Evolutionary conservation across 2,797 vertebrate species (phyloP).

Genomic region (Cichlasoma orientale): DNA sequence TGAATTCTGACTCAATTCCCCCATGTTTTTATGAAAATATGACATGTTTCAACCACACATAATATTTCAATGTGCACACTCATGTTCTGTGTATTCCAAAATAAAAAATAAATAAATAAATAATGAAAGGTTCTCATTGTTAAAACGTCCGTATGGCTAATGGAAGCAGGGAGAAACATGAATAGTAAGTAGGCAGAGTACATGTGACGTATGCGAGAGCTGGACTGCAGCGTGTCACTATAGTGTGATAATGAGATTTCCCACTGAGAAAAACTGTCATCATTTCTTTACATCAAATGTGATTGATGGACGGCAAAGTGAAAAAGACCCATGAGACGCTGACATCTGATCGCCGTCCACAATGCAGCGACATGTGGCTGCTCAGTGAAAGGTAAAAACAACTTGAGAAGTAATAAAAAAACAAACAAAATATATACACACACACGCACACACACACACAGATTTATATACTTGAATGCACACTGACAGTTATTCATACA

Average conservation of each 20-base stretch:
- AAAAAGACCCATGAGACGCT: not conserved
- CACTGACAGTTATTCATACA: not conserved
- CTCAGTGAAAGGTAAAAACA: not conserved
- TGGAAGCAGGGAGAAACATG: not conserved
- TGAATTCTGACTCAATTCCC: too few species aligned
- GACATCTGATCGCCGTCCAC: not conserved
- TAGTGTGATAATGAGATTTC: not conserved
- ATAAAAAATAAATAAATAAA: not conserved
- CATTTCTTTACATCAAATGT: not conserved
- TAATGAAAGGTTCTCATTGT: not conserved
- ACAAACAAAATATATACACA: too few species aligned
- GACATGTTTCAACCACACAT: not conserved
- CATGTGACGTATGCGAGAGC: not conserved
- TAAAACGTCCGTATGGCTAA: not conserved
- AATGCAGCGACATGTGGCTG: not conserved
- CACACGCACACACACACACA: rapidly evolving
- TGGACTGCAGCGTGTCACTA: not conserved
- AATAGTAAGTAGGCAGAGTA: not conserved
- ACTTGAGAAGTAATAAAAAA: not conserved
- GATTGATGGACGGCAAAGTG: not conserved
- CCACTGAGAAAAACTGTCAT: not conserved
- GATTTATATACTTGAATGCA: not conserved
- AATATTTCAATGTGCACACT: not conserved
- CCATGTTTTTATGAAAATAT: too few species aligned
- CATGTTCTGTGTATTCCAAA: not conserved